Evolutionary conservation across 2,888 invertebrate species (phyloP).

Genomic region (Drosophila cognata): DNA sequence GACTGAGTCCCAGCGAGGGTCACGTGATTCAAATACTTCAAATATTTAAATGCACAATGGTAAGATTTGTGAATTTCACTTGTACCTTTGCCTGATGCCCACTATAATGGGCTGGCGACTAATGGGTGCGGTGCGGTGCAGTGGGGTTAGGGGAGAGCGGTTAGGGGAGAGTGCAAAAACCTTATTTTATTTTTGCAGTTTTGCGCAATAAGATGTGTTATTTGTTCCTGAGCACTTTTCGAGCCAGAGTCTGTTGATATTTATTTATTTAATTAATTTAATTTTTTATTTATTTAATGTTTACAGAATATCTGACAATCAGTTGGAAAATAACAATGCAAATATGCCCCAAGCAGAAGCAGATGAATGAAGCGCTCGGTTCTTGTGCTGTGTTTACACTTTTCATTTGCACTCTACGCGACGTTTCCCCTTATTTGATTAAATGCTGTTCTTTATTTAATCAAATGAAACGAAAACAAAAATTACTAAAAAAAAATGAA

Average conservation of each 20-base stretch:
- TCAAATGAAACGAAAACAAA: slow-evolving; percentile 58
- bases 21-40: slow-evolving; percentile 51
- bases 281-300: slow-evolving; percentile 57
- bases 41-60: slow-evolving; percentile 17
- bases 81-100: slow-evolving; percentile 10
- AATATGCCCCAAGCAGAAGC: slow-evolving; percentile 16
- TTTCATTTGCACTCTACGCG: slow-evolving; percentile 49
- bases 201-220: slow-evolving; percentile 66
- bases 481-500: neutral
- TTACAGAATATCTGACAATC: slow-evolving; percentile 31
- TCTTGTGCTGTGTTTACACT: slow-evolving; percentile 52
- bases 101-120: neutral
- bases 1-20: slow-evolving; percentile 23
- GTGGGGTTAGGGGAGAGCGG: neutral
- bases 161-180: slow-evolving; percentile 2
- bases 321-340: slow-evolving; percentile 8
- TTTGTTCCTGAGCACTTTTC: slow-evolving; percentile 49
- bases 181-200: slow-evolving; percentile 39
- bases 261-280: slow-evolving; percentile 71
- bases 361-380: slow-evolving; percentile 32
- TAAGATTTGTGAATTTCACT: slow-evolving; percentile 31
- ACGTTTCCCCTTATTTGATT: slow-evolving; percentile 58
- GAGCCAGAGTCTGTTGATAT: slow-evolving; percentile 33
- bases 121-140: neutral
- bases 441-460: slow-evolving; percentile 72